These are phyloP conservation scores for Neelides folsomi DNA, from an alignment of 2,888 invertebrate genomes.

Conservation along the genomic window DNA sequence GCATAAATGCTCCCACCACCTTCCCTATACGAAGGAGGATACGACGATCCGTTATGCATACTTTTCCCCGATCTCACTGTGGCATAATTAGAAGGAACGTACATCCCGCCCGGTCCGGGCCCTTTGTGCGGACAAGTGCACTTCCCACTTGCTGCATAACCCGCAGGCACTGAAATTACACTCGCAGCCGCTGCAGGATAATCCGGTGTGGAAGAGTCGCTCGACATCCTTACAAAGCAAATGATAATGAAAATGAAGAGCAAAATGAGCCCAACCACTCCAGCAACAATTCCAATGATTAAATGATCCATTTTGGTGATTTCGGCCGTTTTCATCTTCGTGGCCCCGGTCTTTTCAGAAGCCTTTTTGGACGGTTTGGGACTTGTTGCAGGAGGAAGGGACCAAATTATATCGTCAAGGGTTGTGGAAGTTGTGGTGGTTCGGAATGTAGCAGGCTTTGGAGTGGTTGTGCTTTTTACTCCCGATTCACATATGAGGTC, in stretches of 20 bases:
- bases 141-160: slow-evolving; percentile 30
- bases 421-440: slow-evolving; percentile 50
- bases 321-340: slow-evolving; percentile 47
- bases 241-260: slow-evolving; percentile 69
- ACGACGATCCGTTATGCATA: slow-evolving; percentile 7
- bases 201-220: slow-evolving; percentile 5
- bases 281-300: slow-evolving; percentile 89
- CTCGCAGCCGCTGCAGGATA: slow-evolving; percentile 28
- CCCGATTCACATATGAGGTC: slow-evolving; percentile 63
- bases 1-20: slow-evolving; percentile 22
- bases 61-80: slow-evolving; percentile 44
- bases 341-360: slow-evolving; percentile 32
- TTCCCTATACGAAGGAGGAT: slow-evolving; percentile 8
- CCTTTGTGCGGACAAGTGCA: slow-evolving; percentile 33
- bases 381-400: slow-evolving; percentile 55
- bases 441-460: slow-evolving; percentile 36
- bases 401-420: slow-evolving; percentile 83
- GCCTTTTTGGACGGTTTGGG: slow-evolving; percentile 13
- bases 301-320: slow-evolving; percentile 76
- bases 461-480: slow-evolving; percentile 40
- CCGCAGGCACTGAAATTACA: slow-evolving; percentile 35
- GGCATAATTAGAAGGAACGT: slow-evolving; percentile 48
- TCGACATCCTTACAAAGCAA: slow-evolving; percentile 51
- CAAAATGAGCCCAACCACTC: slow-evolving; percentile 79
- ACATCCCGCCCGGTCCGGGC: slow-evolving; percentile 40